These are phyloP conservation scores for Tenthredo mesomela DNA, from an alignment of 2,888 invertebrate species.

Conservation along the genomic window DNA sequence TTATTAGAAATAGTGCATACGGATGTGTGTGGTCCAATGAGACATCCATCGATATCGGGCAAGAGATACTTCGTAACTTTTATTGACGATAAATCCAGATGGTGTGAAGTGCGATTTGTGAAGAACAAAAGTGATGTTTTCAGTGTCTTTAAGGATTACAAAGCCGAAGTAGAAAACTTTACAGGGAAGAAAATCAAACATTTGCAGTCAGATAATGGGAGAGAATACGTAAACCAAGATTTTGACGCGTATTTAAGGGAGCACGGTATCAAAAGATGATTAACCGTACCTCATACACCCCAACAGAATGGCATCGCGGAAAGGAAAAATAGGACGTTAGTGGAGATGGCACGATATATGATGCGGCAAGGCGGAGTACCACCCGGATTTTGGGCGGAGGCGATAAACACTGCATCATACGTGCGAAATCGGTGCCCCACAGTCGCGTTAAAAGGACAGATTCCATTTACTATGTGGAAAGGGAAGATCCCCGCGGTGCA, in stretches of 20 bases:
- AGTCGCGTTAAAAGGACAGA: slow-evolving; percentile 52
- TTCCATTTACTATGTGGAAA: slow-evolving; percentile 57
- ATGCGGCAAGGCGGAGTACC: slow-evolving; percentile 58
- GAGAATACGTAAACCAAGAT: slow-evolving; percentile 21
- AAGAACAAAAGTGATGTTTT: slow-evolving; percentile 55
- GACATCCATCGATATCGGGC: slow-evolving; percentile 15
- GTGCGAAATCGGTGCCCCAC: slow-evolving; percentile 63
- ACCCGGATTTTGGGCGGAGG: slow-evolving; percentile 60
- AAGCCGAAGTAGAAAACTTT: slow-evolving; percentile 25
- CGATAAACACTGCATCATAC: slow-evolving; percentile 63
- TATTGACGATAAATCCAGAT: slow-evolving; percentile 58
- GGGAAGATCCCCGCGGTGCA: slow-evolving; percentile 31
- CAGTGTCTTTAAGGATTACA: slow-evolving; percentile 54
- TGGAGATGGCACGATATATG: slow-evolving; percentile 64
- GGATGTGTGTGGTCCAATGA: slow-evolving; percentile 57
- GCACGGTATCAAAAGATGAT: slow-evolving; percentile 62
- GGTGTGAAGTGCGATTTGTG: slow-evolving; percentile 55
- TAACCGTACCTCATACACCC: slow-evolving; percentile 62
- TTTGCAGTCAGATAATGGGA: too few relatives aligned
- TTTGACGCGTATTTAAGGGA: slow-evolving; percentile 55
- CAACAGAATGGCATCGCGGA: slow-evolving; percentile 68
- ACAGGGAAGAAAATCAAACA: too few relatives aligned
- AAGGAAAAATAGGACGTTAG: slow-evolving; percentile 63
- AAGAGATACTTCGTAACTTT: slow-evolving; percentile 57
- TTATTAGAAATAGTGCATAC: slow-evolving; percentile 56